These are phyloP conservation scores for Rhogogaster chlorosoma DNA, from an alignment of 2,888 invertebrate species.

Conservation along the genomic window DNA sequence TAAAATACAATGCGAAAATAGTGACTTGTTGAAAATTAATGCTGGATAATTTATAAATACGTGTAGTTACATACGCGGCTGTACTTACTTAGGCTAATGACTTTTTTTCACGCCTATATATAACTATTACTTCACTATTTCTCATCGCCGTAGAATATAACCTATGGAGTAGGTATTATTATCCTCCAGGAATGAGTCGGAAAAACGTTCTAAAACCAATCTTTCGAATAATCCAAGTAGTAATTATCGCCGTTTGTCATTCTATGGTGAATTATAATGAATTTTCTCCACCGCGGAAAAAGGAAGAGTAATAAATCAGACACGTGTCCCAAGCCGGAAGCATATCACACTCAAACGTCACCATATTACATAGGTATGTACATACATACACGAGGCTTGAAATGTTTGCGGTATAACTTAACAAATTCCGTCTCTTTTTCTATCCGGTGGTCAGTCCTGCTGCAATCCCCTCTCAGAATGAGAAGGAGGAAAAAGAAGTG, in stretches of 20 bases:
- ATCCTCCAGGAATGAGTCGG: not conserved
- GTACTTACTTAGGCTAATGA: too few species aligned
- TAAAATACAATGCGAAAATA: too few species aligned
- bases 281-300: not conserved
- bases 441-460: not conserved
- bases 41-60: too few species aligned
- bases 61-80: too few species aligned
- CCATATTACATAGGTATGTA: too few species aligned
- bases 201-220: not conserved
- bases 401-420: conserved; percentile 2
- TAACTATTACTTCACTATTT: not conserved
- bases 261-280: not conserved
- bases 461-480: conserved; percentile 35
- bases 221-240: not conserved
- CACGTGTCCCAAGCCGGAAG: not conserved
- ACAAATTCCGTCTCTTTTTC: not conserved
- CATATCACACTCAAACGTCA: not conserved
- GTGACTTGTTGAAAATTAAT: too few species aligned
- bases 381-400: not conserved
- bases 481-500: not conserved
- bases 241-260: not conserved
- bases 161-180: too few species aligned
- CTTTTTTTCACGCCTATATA: too few species aligned
- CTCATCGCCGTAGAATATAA: not conserved
- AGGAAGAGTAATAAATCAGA: not conserved